phyloP scores from a whole-genome alignment of 1,140 invertebrate species.

The Lysiphlebus fabarum region DNA sequence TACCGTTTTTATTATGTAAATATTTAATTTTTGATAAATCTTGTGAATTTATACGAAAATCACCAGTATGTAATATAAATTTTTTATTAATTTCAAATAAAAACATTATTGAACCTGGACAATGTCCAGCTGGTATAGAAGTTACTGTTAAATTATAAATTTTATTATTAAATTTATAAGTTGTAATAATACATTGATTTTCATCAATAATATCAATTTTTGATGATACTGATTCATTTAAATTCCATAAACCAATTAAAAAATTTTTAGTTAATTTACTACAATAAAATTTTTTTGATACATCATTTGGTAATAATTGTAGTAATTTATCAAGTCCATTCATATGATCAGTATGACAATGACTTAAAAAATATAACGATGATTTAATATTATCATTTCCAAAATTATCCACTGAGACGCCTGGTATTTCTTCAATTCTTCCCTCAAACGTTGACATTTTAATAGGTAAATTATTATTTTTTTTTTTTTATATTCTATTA shows the following conservation, averaged over 20 bases:
- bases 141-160: conserved; percentile 54
- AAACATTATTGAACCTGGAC: conserved; percentile 74
- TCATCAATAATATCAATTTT: conserved; percentile 35
- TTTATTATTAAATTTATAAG: conserved; percentile 10
- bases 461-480: too few relatives aligned
- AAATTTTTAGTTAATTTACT: conserved; percentile 42
- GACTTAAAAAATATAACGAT: conserved; percentile 63
- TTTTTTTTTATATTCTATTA: conserved; percentile 14
- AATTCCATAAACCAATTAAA: conserved; percentile 27
- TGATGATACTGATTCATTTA: neutral
- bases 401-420: conserved; percentile 64
- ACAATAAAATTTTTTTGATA: conserved; percentile 43
- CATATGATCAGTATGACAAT: conserved; percentile 68
- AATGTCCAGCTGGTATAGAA: conserved; percentile 66
- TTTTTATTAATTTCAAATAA: conserved; percentile 58
- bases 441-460: conserved; percentile 64
- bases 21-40: conserved; percentile 58
- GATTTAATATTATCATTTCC: conserved; percentile 52
- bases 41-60: conserved; percentile 61
- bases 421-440: conserved; percentile 61
- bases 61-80: conserved; percentile 67
- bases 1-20: conserved; percentile 50
- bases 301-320: conserved; percentile 29
- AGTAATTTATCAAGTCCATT: conserved; percentile 53
- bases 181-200: conserved; percentile 25